These are phyloP conservation scores for Micromesistius poutassou DNA, from an alignment of 2,797 vertebrate genomes.

Conservation along the genomic window DNA sequence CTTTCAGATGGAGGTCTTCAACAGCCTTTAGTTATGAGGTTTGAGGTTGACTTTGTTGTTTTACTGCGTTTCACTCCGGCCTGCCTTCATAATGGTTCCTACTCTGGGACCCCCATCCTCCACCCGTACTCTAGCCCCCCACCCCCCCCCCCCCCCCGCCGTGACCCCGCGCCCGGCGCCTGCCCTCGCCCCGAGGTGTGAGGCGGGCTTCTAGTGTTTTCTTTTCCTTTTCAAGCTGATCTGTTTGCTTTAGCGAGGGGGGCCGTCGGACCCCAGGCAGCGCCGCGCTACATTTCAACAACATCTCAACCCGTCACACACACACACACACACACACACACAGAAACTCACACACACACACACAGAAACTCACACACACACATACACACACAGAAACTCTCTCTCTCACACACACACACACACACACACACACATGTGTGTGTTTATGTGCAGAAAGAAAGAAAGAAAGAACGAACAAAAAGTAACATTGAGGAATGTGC, in stretches of 20 bases:
- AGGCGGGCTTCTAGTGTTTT: neutral
- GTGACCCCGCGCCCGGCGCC: neutral
- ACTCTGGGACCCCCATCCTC: neutral
- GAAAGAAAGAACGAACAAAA: constrained; percentile 22
- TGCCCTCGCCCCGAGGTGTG: neutral
- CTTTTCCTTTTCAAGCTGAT: neutral
- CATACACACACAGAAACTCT: neutral
- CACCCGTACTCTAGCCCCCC: neutral
- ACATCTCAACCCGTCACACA: neutral
- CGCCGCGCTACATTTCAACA: neutral
- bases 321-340: too few relatives aligned
- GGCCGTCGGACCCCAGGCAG: neutral
- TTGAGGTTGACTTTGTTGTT: neutral
- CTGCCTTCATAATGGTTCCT: neutral
- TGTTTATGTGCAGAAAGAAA: neutral
- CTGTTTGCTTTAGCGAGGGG: neutral
- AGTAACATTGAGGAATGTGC: constrained; percentile 52
- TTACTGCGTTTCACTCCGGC: neutral
- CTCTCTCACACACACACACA: constrained; percentile 12
- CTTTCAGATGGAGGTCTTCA: neutral
- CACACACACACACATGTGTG: constrained; percentile 37
- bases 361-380: neutral
- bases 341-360: too few relatives aligned
- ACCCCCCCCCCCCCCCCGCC: neutral
- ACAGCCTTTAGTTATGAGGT: neutral